Base-by-base conservation (phyloP, 2,797 vertebrate genomes). In the Enteromius mattozi region DNA sequence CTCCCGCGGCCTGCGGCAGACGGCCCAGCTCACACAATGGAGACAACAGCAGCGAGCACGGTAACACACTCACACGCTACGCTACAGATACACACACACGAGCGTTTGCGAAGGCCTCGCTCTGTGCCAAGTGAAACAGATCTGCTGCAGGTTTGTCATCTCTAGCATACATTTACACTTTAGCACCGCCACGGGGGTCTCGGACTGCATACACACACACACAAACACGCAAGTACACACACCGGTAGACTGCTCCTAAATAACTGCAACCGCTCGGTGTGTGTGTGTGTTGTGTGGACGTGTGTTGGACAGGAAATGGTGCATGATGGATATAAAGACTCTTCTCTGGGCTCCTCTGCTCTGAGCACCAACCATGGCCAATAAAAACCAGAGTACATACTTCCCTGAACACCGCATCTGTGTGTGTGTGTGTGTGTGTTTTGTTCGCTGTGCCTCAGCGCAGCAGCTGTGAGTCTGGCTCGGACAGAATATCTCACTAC, bases 21-120 rank as follows among this genome's bases (percentile, higher is more conserved):
- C 96, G 95, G 85, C 95, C 95, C 83, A 94, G 96, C 74, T 97
- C 96, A 30, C 96, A 97, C 91, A 97, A 96, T 0, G 96, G 96
- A 85, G 96, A 97, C 91, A 97, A 97, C 94, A 96, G 96, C 94
- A 97, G 96, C 88, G 96, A 97, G 91, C 96, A 96, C 95, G 96
- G 96, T 97, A 95, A 75, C 81, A 94, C 95, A 90, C 84, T 79
- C 42, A 27, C 77, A 65, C 77, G 24, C 59, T 47, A 77, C n/a
- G n/a, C 54, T 12, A 71, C 77, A 83, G 71, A 74, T 49, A 83
- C 40, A 82, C 24, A 59, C 68, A 70, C 69, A 4, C 45, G 47
- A 80, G 82, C 82, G 85, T 35, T 33, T 17, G 63, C 30, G 63
- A 87, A 87, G 24, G 78, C 59, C 84, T 63, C 74, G 82, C 68